phyloP scores from a whole-genome alignment of 2,113 vertebrate species.

The Orthonyx spaldingii region DNA sequence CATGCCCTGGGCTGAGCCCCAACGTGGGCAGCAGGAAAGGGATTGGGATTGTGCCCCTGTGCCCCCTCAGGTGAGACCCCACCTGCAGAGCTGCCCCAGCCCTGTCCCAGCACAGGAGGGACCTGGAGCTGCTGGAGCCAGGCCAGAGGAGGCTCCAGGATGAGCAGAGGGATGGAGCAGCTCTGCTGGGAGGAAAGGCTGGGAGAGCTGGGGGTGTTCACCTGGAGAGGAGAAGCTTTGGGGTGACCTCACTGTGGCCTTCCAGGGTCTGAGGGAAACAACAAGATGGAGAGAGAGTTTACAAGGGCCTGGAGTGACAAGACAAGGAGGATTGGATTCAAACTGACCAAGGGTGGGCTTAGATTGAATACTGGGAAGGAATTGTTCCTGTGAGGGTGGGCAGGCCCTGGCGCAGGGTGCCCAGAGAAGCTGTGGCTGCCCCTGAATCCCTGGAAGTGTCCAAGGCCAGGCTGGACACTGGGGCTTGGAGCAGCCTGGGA shows the following conservation, averaged over 20 bases:
- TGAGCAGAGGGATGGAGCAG: neutral
- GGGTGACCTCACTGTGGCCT: accelerated
- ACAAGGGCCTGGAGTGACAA: neutral
- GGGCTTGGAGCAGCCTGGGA: accelerated
- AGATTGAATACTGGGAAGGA: neutral
- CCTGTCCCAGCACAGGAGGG: neutral
- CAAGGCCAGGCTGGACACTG: accelerated
- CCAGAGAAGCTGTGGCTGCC: neutral
- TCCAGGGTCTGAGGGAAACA: accelerated
- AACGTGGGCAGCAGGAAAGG: neutral
- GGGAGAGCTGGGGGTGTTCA: neutral
- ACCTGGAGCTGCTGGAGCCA: neutral
- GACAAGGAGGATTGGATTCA: no score
- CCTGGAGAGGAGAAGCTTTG: neutral
- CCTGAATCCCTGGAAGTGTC: neutral
- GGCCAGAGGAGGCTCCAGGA: neutral
- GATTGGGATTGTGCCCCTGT: neutral
- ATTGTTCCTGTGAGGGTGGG: accelerated
- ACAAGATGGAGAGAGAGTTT: neutral
- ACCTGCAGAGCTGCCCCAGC: neutral
- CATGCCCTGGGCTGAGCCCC: neutral
- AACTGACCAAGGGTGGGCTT: accelerated
- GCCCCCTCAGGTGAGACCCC: neutral
- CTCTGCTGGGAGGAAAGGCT: neutral
- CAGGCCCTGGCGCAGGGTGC: neutral